A percentile compares a stretch with the other conserved stretches of the same genome.
These are phyloP conservation scores for Carassius gibelio DNA, from an alignment of 2,113 vertebrate genomes.

Conservation along the genomic window DNA sequence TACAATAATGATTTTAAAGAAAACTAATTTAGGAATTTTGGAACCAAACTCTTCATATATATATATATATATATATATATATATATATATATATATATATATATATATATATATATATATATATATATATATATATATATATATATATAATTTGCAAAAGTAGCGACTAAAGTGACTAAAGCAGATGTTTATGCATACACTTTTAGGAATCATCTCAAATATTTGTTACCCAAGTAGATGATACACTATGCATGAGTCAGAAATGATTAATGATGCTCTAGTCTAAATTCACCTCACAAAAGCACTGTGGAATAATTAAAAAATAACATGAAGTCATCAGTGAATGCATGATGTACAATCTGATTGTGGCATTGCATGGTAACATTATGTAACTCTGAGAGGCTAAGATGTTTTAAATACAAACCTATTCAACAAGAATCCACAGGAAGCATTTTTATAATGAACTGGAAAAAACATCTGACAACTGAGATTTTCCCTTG, in stretches of 20 bases:
- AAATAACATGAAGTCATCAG: not conserved
- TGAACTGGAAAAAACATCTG: not conserved
- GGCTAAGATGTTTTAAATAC: not conserved
- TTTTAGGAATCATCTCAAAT: not conserved
- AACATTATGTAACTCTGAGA: not conserved
- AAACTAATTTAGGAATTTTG: too few species aligned
- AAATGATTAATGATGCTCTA: not conserved
- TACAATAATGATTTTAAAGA: too few species aligned
- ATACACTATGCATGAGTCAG: not conserved
- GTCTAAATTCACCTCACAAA: not conserved
- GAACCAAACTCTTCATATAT: too few species aligned
- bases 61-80: too few species aligned
- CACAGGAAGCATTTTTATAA: not conserved
- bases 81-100: too few species aligned
- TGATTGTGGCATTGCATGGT: not conserved
- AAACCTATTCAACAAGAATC: not conserved
- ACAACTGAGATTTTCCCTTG: not conserved
- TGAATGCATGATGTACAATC: not conserved
- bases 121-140: too few species aligned
- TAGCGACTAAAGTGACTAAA: not conserved
- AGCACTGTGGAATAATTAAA: not conserved
- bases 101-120: too few species aligned
- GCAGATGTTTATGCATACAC: not conserved
- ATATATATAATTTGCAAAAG: too few species aligned
- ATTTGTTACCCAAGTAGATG: not conserved